These are phyloP conservation scores for Mycetomoellerius zeteki DNA, from an alignment of 1,140 invertebrate genomes.

Conservation along the genomic window DNA sequence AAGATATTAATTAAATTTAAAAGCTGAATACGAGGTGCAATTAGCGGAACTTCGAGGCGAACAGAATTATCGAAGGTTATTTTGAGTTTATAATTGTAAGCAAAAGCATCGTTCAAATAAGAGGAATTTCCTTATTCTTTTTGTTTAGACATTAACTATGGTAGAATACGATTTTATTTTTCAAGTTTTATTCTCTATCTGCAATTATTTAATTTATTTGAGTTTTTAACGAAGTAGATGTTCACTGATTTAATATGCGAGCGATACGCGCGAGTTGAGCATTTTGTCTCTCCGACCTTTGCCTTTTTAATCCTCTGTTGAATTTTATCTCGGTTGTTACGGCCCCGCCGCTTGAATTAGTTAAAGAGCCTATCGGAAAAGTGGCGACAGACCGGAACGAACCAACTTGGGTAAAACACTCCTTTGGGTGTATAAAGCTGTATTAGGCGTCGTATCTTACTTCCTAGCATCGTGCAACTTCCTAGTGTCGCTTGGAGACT, in stretches of 20 bases:
- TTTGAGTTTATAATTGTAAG: slow-evolving; percentile 29
- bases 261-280: background rate
- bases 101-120: slow-evolving; percentile 11
- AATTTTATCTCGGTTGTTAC: slow-evolving; percentile 67
- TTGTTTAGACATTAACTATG: background rate
- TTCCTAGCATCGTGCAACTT: slow-evolving; percentile 53
- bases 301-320: slow-evolving; percentile 70
- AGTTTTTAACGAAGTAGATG: background rate
- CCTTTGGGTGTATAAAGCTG: slow-evolving; percentile 76
- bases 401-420: slow-evolving; percentile 76
- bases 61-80: slow-evolving; percentile 24
- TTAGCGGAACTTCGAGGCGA: background rate
- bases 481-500: slow-evolving; percentile 48
- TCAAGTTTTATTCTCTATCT: background rate
- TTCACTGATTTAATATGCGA: slow-evolving; percentile 42
- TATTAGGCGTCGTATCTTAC: slow-evolving; percentile 67
- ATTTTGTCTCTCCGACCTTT: slow-evolving; percentile 25
- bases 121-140: background rate
- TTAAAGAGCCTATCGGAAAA: slow-evolving; percentile 80
- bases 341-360: slow-evolving; percentile 74
- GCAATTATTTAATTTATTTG: slow-evolving; percentile 45
- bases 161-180: slow-evolving; percentile 1
- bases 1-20: slow-evolving; percentile 77
- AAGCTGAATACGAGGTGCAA: slow-evolving; percentile 29
- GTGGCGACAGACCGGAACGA: slow-evolving; percentile 77